Conservation (phyloP, 2,113 vertebrate genomes). For the Coregonus clupeaformis region DNA sequence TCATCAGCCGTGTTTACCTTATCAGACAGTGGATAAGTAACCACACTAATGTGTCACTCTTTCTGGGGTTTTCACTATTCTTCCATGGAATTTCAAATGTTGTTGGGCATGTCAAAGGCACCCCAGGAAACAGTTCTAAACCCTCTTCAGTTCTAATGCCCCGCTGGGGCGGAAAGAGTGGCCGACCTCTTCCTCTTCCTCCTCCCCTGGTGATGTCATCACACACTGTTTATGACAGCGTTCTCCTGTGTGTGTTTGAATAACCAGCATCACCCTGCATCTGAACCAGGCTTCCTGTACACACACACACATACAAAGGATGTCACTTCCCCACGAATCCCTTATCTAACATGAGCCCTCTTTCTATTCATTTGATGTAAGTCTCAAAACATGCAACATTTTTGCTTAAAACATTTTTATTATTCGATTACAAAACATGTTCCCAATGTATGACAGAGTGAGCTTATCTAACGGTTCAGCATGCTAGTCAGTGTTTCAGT, state of each 20-base stretch:
- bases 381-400: background rate
- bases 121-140: conserved; percentile 48
- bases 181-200: conserved; percentile 68
- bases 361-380: background rate
- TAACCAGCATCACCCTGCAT: conserved; percentile 67
- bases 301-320: conserved; percentile 5
- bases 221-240: conserved; percentile 47
- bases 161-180: conserved; percentile 38
- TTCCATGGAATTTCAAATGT: conserved; percentile 63
- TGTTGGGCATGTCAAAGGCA: conserved; percentile 33
- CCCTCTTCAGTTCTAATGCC: background rate
- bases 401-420: background rate
- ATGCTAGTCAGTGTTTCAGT: no score
- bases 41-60: no score
- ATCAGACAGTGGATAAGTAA: background rate
- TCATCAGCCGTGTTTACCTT: background rate
- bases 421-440: no score
- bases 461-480: background rate
- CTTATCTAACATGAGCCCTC: background rate
- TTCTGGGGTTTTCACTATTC: conserved; percentile 24
- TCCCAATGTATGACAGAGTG: no score
- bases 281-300: conserved; percentile 69
- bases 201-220: conserved; percentile 62
- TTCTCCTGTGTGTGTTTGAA: conserved; percentile 48
- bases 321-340: conserved; percentile 13